Percentiles rank a stretch among this genome's conserved stretches.
These are phyloP conservation scores for Pelusios castaneus DNA, from an alignment of 2,113 vertebrate species.

Conservation along the genomic window DNA sequence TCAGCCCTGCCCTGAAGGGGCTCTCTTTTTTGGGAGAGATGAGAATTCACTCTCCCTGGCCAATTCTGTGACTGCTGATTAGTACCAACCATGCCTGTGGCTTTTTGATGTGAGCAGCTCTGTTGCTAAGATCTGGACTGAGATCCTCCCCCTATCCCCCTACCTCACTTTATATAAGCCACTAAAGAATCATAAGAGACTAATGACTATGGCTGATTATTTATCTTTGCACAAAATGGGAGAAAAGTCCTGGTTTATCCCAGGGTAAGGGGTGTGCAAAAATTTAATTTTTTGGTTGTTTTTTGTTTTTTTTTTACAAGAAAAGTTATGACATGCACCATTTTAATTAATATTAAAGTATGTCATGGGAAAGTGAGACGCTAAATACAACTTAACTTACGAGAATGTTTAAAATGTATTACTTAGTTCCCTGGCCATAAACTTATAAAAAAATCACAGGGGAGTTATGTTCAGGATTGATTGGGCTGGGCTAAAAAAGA, in stretches of 20 bases:
- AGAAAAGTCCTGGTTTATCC: neutral
- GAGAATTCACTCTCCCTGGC: neutral
- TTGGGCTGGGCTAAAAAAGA: neutral
- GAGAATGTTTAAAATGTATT: constrained; percentile 35
- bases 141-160: neutral
- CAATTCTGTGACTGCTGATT: neutral
- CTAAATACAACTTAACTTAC: constrained; percentile 29
- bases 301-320: constrained; percentile 45
- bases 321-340: neutral
- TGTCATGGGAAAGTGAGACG: constrained; percentile 41
- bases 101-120: neutral
- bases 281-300: neutral
- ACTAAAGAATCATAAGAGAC: neutral
- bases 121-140: neutral
- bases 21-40: neutral
- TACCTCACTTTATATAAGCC: neutral
- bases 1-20: fast-evolving
- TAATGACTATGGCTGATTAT: neutral
- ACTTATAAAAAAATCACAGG: neutral
- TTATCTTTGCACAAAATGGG: neutral
- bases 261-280: neutral
- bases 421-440: neutral
- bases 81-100: neutral
- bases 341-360: neutral
- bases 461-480: neutral